Evolutionary conservation across 2,797 vertebrate genomes (phyloP).

Genomic region (Myripristis murdjan): DNA sequence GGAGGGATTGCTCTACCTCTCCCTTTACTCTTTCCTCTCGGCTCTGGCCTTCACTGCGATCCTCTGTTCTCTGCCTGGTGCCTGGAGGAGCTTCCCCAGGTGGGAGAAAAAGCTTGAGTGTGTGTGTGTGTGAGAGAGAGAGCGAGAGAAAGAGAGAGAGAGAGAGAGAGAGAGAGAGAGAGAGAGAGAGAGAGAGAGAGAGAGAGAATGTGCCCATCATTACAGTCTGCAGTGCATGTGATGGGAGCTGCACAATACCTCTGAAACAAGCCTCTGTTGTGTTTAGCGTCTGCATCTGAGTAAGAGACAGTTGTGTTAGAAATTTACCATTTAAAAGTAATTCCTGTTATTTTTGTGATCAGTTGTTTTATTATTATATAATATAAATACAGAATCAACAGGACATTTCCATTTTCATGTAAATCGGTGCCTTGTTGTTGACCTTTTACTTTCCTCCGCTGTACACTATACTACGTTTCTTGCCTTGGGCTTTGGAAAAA

Average conservation of each 20-base stretch:
- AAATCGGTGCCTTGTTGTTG: no score
- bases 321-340: no score
- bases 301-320: neutral
- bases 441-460: neutral
- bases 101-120: conserved; percentile 60
- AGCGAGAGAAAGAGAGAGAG: no score
- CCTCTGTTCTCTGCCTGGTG: conserved; percentile 92
- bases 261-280: neutral
- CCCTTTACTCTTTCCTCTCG: conserved; percentile 90
- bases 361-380: neutral
- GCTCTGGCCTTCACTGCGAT: conserved; percentile 90
- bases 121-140: conserved; percentile 5
- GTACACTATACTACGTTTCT: neutral
- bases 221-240: neutral
- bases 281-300: neutral
- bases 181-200: no score
- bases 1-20: conserved; percentile 91
- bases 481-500: neutral
- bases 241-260: neutral
- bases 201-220: no score
- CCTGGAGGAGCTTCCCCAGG: conserved; percentile 95
- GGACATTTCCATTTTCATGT: conserved; percentile 5
- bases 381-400: neutral
- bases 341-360: neutral
- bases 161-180: no score